Evolutionary conservation across 2,888 invertebrate species (phyloP), one percentile per base, ranked within the genome.

Genomic region (Clostera curtula): DNA sequence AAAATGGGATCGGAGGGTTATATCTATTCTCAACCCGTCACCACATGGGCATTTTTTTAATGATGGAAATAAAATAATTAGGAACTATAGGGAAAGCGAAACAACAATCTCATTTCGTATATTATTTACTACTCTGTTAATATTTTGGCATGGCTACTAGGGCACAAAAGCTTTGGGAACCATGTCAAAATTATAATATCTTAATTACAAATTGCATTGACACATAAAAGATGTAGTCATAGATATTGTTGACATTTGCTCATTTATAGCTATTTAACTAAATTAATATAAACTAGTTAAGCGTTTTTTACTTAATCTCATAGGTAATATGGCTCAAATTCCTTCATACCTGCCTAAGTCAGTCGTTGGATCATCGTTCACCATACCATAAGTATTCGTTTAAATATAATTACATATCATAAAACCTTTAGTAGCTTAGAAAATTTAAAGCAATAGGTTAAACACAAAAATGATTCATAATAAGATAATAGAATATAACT

Each of bases 341-440:
- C 72, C 69, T 48, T 29, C 49, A 31, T 33, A 55, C 32, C n/a
- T 55, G 71, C 72, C 12, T 28, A 42, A 25, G 69, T 69, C 62
- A n/a, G 59, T 68, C 42, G 40, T 30, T 19, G 9, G 3, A 9
- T 9, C 2, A 10, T 9, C 10, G 5, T 10, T 19, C 10, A 19
- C 21, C 14, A 14, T 15, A 24, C 17, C 21, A 21, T 14, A 26
- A 31, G 24, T 16, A 31, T 23, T 11, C 12, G 10, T 9, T 22
- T 13, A 22, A 19, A 22, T 30, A 23, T 11, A 7, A 11, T 4
- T 29, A 18, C 8, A 30, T 34, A 35, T 36, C 34, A 31, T 24
- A 23, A 34, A 35, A 25, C 24, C 21, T 14, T 23, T 31, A 25
- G n/a, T n/a, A n/a, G n/a, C n/a, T n/a, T n/a, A n/a, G n/a, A n/a